A percentile compares a stretch with the other conserved stretches of the same genome.
phyloP scores from a whole-genome alignment of 2,797 vertebrate species.

The Lagodon rhomboides region DNA sequence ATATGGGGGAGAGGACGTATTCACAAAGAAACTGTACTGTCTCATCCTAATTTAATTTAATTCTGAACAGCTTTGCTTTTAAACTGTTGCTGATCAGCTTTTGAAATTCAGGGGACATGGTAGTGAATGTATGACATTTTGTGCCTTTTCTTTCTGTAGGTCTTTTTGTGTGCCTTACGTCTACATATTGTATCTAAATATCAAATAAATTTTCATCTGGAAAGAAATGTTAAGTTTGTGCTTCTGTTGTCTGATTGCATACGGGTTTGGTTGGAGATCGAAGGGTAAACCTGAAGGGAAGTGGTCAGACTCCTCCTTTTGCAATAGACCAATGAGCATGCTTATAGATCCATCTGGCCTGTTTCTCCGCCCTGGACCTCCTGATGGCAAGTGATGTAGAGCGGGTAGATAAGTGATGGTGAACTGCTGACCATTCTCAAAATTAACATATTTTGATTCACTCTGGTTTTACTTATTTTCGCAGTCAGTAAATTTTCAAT shows the following conservation, averaged over 20 bases:
- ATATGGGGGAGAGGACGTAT: slow-evolving; percentile 34
- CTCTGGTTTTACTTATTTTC: too few relatives aligned
- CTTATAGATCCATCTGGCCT: too few relatives aligned
- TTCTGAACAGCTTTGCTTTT: slow-evolving; percentile 59
- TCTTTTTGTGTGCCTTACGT: slow-evolving; percentile 66
- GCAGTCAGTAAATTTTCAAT: too few relatives aligned
- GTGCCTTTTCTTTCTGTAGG: slow-evolving; percentile 74
- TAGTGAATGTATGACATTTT: slow-evolving; percentile 77
- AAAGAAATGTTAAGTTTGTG: slow-evolving; percentile 15
- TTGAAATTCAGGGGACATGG: slow-evolving; percentile 76
- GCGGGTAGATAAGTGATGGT: too few relatives aligned
- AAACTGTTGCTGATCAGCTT: slow-evolving; percentile 70
- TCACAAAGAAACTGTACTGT: slow-evolving; percentile 52
- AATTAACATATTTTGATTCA: too few relatives aligned
- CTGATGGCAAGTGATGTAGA: not conserved
- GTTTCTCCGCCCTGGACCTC: not conserved
- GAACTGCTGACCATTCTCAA: too few relatives aligned
- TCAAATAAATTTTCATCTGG: slow-evolving; percentile 78
- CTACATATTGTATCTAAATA: slow-evolving; percentile 70
- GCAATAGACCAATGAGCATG: not conserved
- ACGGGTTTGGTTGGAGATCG: slow-evolving; percentile 2
- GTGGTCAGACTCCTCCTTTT: not conserved
- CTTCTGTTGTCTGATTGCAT: not conserved
- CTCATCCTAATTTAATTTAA: slow-evolving; percentile 53
- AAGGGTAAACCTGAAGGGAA: not conserved